Conservation (phyloP, 2,888 invertebrate species). For the Phaedon cochleariae region DNA sequence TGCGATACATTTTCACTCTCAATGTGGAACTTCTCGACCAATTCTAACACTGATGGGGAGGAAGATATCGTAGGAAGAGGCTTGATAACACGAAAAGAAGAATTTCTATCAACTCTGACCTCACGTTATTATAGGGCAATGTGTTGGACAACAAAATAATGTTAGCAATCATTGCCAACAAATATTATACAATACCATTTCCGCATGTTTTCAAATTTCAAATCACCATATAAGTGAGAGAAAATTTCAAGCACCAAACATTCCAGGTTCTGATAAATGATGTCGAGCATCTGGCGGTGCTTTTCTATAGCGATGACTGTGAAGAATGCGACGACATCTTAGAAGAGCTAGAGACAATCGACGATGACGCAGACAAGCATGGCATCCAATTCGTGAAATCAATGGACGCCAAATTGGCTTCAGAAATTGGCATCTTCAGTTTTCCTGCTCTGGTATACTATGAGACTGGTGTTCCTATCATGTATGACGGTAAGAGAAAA, state of each 20-base stretch:
- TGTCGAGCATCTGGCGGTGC: constrained; percentile 90
- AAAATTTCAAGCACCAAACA: background rate
- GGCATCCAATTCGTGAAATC: constrained; percentile 95
- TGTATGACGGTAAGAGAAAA: constrained; percentile 86
- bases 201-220: too few species aligned
- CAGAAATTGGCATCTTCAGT: constrained; percentile 91
- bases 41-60: too few species aligned
- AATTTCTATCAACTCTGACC: too few species aligned
- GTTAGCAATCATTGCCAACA: too few species aligned
- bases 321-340: constrained; percentile 84
- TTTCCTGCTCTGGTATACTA: constrained; percentile 93
- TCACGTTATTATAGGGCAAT: too few species aligned
- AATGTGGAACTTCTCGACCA: too few species aligned
- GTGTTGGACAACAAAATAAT: too few species aligned
- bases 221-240: background rate
- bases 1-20: too few species aligned
- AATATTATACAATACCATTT: too few species aligned
- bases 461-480: constrained; percentile 91
- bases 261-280: constrained; percentile 80
- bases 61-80: too few species aligned
- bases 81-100: too few species aligned
- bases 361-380: constrained; percentile 91
- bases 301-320: constrained; percentile 86
- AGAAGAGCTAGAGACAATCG: constrained; percentile 89
- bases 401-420: constrained; percentile 86